These are phyloP conservation scores for Andrena camellia DNA, from an alignment of 2,888 invertebrate genomes.

Conservation along the genomic window DNA sequence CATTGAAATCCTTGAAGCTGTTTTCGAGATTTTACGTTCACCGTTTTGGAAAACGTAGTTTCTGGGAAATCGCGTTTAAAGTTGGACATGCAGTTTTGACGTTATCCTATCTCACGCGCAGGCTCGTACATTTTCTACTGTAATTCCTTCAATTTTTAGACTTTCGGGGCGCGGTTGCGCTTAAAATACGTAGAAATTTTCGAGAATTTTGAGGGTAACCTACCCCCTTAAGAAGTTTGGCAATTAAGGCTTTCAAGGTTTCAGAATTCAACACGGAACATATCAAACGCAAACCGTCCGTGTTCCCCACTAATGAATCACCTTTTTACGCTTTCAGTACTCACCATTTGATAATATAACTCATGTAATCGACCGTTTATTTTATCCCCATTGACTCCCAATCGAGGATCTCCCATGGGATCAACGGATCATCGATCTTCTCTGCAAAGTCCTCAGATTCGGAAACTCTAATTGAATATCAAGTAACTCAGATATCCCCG, in stretches of 20 bases:
- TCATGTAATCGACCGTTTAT: slow-evolving; percentile 32
- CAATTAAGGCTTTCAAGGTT: not conserved
- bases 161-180: too few relatives aligned
- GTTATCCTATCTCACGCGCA: too few relatives aligned
- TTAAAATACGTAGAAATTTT: too few relatives aligned
- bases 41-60: too few relatives aligned
- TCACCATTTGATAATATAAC: slow-evolving; percentile 44
- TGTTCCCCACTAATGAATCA: slow-evolving; percentile 76
- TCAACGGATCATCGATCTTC: not conserved
- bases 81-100: too few relatives aligned
- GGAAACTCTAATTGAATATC: not conserved
- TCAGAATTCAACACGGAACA: not conserved
- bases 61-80: too few relatives aligned
- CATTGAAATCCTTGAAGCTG: too few relatives aligned
- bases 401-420: slow-evolving; percentile 25
- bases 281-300: slow-evolving; percentile 66
- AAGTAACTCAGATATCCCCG: not conserved
- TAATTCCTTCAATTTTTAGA: too few relatives aligned
- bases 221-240: too few relatives aligned
- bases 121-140: too few relatives aligned
- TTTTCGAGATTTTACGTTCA: too few relatives aligned
- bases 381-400: not conserved
- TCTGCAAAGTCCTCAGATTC: slow-evolving; percentile 18
- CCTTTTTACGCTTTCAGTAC: slow-evolving; percentile 82
- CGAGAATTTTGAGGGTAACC: too few relatives aligned